Percentiles rank a stretch among this genome's conserved stretches.
Evolutionary conservation across 2,113 vertebrate species (phyloP).

Genomic region (Ptilonorhynchus violaceus): DNA sequence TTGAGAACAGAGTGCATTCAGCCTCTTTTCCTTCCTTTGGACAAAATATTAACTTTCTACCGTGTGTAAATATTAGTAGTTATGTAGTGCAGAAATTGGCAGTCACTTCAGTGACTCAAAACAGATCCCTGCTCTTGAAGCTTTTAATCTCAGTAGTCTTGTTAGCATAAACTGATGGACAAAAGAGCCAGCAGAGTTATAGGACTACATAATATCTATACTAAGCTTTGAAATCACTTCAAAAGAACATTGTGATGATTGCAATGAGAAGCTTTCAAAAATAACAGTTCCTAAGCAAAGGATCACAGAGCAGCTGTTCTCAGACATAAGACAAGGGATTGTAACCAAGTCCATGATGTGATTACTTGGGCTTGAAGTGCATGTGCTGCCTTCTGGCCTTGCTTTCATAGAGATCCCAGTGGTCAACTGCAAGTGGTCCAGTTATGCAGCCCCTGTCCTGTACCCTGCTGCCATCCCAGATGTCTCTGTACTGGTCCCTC

Average conservation of each 20-base stretch:
- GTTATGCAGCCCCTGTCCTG: background rate
- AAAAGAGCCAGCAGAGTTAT: background rate
- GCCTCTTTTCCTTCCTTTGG: background rate
- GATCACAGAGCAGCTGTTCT: background rate
- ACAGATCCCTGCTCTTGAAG: background rate
- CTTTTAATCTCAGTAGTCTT: background rate
- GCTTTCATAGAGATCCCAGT: accelerated
- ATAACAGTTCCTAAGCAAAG: background rate
- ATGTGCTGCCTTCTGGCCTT: background rate
- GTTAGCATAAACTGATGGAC: background rate
- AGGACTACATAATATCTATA: background rate
- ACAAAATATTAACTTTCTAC: background rate
- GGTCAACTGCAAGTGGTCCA: background rate
- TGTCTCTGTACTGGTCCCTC: background rate
- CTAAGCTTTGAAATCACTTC: background rate
- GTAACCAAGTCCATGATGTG: background rate
- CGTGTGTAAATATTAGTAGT: background rate
- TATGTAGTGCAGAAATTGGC: background rate
- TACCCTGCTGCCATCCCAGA: background rate
- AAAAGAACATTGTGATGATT: background rate
- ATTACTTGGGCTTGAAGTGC: background rate
- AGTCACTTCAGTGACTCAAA: background rate
- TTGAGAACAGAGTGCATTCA: background rate
- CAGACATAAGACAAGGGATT: background rate
- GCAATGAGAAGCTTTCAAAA: background rate